These are phyloP conservation scores for Petaurus breviceps DNA, from an alignment of 2,113 vertebrate genomes.

Conservation along the genomic window DNA sequence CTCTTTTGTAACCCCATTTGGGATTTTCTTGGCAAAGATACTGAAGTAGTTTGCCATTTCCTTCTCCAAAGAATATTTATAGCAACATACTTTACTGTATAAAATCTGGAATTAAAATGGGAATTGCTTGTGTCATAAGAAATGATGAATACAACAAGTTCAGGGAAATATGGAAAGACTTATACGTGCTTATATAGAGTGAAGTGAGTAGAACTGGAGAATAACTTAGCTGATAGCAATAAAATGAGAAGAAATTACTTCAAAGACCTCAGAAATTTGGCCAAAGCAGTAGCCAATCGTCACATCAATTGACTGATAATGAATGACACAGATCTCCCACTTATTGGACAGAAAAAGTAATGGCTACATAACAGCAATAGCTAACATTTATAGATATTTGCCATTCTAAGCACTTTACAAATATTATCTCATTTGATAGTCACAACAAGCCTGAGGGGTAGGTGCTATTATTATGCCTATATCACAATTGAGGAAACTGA, in stretches of 20 bases:
- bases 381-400: background rate
- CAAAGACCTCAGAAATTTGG: background rate
- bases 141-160: background rate
- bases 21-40: background rate
- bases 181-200: background rate
- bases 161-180: background rate
- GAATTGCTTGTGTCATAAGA: background rate
- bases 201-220: background rate
- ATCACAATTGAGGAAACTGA: background rate
- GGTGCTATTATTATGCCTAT: background rate
- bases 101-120: background rate
- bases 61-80: background rate
- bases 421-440: background rate
- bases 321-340: background rate
- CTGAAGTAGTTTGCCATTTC: background rate
- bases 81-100: background rate
- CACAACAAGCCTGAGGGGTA: background rate
- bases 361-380: background rate
- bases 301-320: background rate
- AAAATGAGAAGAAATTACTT: background rate
- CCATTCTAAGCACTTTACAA: background rate
- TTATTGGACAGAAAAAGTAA: background rate
- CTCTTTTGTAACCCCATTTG: background rate
- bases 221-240: background rate
- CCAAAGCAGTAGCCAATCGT: background rate